These are phyloP conservation scores for Heterotilapia buettikoferi DNA, from an alignment of 2,113 vertebrate genomes.

Conservation along the genomic window DNA sequence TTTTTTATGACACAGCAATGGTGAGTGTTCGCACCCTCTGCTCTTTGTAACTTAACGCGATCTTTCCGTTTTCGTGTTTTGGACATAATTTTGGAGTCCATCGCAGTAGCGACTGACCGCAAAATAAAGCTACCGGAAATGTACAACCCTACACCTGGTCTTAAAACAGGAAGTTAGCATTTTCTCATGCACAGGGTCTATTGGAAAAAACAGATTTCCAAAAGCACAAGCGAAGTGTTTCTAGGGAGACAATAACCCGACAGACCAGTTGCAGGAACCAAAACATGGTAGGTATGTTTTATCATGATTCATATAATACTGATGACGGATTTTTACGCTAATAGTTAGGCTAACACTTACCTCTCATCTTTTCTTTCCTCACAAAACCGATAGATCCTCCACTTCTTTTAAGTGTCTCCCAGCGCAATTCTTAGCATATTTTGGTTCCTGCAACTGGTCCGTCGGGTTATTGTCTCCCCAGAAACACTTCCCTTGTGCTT, in stretches of 20 bases:
- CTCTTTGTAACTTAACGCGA: background rate
- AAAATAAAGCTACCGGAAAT: background rate
- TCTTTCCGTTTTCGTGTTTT: background rate
- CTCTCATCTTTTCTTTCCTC: background rate
- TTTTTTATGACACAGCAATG: background rate
- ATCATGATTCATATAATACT: background rate
- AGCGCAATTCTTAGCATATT: background rate
- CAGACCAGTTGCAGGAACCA: background rate
- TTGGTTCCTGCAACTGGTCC: background rate
- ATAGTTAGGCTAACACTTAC: background rate
- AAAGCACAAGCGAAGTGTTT: background rate
- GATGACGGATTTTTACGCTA: background rate
- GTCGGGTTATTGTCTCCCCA: background rate
- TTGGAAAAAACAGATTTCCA: background rate
- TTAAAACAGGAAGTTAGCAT: background rate
- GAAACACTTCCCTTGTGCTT: background rate
- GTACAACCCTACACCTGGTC: background rate
- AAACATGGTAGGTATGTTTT: background rate
- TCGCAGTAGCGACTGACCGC: background rate
- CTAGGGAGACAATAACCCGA: background rate
- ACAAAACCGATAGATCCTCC: background rate
- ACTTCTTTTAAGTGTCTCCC: background rate
- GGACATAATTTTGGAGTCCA: background rate
- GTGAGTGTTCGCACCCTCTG: background rate
- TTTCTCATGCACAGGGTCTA: background rate